A percentile compares a stretch with the other conserved stretches of the same genome.
These are phyloP conservation scores for Lichenostomus cassidix DNA, from an alignment of 2,113 vertebrate species.

Conservation along the genomic window DNA sequence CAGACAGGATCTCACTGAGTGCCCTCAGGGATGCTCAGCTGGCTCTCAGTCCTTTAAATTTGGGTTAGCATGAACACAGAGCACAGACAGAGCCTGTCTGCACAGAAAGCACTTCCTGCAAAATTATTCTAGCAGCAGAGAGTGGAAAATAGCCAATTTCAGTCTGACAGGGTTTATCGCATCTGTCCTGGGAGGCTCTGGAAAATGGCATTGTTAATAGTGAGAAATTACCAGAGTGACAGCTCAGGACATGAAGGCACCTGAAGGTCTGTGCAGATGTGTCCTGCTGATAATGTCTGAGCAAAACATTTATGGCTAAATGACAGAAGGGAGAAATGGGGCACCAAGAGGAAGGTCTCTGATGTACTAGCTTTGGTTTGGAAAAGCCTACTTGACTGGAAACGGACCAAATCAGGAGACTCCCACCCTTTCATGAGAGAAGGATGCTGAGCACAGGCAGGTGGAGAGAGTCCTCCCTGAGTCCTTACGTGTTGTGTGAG, in stretches of 20 bases:
- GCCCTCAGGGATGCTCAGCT: not conserved
- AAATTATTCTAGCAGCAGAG: not conserved
- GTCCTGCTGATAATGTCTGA: not conserved
- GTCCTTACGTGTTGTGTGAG: slow-evolving; percentile 96
- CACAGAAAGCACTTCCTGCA: not conserved
- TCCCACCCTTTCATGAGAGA: not conserved
- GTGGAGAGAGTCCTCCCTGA: not conserved
- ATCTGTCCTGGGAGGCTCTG: not conserved
- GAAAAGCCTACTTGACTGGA: not conserved
- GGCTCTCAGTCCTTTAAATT: not conserved
- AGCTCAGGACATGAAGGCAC: not conserved
- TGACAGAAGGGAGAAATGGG: not conserved
- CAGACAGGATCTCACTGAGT: not conserved
- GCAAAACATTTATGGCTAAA: not conserved
- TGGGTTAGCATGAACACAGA: not conserved
- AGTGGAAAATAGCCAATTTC: not conserved
- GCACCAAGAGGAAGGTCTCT: not conserved
- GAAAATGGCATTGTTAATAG: not conserved
- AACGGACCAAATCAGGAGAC: not conserved
- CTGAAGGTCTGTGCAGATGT: not conserved
- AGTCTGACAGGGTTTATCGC: not conserved
- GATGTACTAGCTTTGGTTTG: not conserved
- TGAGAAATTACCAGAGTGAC: not conserved
- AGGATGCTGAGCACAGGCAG: not conserved
- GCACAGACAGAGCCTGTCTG: not conserved